Evolutionary conservation across 2,888 invertebrate species (phyloP).

Genomic region (Omphaloscelis lunosa): DNA sequence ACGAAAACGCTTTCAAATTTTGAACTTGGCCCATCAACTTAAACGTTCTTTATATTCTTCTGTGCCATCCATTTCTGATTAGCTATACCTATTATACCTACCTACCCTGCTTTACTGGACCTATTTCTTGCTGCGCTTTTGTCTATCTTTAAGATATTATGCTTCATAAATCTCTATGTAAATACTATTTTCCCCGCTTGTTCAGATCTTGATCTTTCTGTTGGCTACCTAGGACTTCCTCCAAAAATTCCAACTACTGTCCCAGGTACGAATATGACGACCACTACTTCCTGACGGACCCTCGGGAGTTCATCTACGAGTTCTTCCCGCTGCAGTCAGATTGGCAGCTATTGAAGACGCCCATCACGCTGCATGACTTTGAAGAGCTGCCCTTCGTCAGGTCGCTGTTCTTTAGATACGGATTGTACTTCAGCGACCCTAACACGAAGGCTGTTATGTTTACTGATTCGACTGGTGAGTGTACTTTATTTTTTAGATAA

Average conservation of each 20-base stretch:
- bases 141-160: neutral
- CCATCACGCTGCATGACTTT: constrained; percentile 98
- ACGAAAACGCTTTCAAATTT: neutral
- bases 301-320: constrained; percentile 99
- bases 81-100: too few species aligned
- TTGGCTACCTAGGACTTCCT: constrained; percentile 43
- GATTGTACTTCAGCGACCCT: constrained; percentile 98
- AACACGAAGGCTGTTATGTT: constrained; percentile 98
- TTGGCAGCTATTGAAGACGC: constrained; percentile 98
- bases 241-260: constrained; percentile 42
- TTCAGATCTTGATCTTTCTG: constrained; percentile 50
- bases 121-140: neutral
- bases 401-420: constrained; percentile 99
- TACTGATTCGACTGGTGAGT: constrained; percentile 97
- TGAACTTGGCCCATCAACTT: neutral
- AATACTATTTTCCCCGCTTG: constrained; percentile 50
- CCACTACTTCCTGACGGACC: constrained; percentile 99
- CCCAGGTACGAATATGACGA: constrained; percentile 99
- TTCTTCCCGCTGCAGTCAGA: constrained; percentile 99
- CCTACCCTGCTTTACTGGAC: neutral
- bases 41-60: neutral
- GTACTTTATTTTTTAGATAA: neutral
- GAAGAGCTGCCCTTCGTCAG: constrained; percentile 99
- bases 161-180: constrained; percentile 33
- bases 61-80: neutral